Evolutionary conservation across 2,797 vertebrate species (phyloP).

Genomic region (Orientallactaga sibirica): DNA sequence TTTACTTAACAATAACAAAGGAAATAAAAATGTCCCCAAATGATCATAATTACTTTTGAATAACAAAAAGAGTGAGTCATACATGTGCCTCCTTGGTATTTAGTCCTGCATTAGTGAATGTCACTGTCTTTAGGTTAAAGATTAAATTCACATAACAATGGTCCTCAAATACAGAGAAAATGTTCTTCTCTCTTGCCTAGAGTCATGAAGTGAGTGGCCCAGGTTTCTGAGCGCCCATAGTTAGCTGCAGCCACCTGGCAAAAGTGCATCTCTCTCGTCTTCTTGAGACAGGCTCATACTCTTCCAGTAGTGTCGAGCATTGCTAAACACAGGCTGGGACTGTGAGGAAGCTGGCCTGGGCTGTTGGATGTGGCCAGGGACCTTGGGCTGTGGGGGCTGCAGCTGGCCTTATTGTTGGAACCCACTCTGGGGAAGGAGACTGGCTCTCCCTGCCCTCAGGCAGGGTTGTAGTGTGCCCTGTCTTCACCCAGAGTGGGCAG

Average conservation of each 20-base stretch:
- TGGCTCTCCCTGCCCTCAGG: no score
- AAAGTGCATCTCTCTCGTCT: not conserved
- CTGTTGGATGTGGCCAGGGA: no score
- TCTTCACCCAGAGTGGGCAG: no score
- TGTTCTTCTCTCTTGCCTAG: no score
- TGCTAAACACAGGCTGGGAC: no score
- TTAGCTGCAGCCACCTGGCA: not conserved
- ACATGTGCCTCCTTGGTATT: not conserved
- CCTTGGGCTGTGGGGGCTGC: no score
- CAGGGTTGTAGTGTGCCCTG: no score
- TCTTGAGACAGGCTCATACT: not conserved
- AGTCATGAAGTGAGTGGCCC: not conserved
- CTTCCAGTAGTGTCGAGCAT: not conserved
- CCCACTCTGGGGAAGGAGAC: no score
- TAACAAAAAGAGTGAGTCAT: constrained; percentile 22
- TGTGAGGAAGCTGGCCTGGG: no score
- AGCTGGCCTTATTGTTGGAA: no score
- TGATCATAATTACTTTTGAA: constrained; percentile 1
- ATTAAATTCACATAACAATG: not conserved
- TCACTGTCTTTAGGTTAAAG: not conserved
- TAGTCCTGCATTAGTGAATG: not conserved
- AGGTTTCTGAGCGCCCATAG: not conserved
- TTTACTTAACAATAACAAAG: constrained; percentile 38
- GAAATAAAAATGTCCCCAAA: constrained; percentile 22
- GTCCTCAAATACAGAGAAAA: not conserved